Evolutionary conservation across 2,113 vertebrate genomes (phyloP).

Genomic region (Arizona elegans): DNA sequence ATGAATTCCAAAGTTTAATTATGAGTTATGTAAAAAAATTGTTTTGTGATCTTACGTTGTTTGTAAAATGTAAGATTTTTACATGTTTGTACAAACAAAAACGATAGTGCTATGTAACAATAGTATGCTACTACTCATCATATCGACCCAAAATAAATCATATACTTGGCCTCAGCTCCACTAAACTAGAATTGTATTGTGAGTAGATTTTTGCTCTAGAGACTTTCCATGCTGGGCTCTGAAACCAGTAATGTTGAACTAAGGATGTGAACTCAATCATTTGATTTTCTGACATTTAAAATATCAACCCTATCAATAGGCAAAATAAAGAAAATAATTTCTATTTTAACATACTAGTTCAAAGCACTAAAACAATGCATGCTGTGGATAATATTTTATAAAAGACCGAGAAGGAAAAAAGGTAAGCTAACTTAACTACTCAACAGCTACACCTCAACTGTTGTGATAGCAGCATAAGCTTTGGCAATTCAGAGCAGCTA

Average conservation of each 20-base stretch:
- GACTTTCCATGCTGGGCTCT: background rate
- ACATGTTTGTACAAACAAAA: too few species aligned
- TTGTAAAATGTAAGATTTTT: too few species aligned
- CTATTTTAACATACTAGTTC: background rate
- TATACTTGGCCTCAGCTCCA: background rate
- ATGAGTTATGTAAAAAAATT: background rate
- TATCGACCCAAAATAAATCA: background rate
- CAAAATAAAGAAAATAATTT: background rate
- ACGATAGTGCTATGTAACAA: background rate
- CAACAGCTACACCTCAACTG: slow-evolving; percentile 49
- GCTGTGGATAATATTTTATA: background rate
- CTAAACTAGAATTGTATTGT: background rate
- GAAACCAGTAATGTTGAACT: background rate
- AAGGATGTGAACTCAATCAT: background rate
- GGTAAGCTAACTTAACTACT: slow-evolving; percentile 10
- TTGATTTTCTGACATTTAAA: background rate
- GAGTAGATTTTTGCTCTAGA: background rate
- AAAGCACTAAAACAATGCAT: background rate
- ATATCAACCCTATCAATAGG: background rate
- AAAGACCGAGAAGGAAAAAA: background rate
- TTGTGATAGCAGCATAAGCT: slow-evolving; percentile 43
- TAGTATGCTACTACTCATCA: background rate
- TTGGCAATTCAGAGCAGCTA: slow-evolving; percentile 42
- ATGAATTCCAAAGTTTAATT: background rate
- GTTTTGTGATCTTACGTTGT: too few species aligned